Evolutionary conservation across 2,113 vertebrate species (phyloP), one percentile per base, ranked within the genome.

Genomic region (Lathamus discolor): DNA sequence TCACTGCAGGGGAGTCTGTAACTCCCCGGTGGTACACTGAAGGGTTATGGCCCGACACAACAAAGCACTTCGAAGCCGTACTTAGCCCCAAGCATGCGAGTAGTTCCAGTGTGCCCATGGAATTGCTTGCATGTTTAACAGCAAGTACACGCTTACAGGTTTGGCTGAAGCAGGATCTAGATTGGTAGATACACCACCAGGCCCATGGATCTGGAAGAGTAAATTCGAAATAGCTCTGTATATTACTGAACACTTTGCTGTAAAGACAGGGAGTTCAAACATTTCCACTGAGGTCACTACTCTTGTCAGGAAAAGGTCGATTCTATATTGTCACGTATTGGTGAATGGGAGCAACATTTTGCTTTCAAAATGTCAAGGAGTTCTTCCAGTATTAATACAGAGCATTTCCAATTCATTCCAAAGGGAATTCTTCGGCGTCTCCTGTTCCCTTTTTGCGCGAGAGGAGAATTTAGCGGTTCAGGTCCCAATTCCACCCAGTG

Each of bases 251-350:
- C 96, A 43, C 11, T 93, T 94, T 96, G 92, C 89, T 95, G 96
- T 52, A 74, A 94, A 97, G 86, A 89, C 93, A 96, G 96, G 96
- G 92, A 97, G 91, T 97, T 97, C 86, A 96, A 97, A 96, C 95
- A 92, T 96, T 97, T 95, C 95, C 97, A 97, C 97, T 97, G 97
- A 98, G 98, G 98, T 98, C 98, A 97, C 95, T 98, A 98, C 97
- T 98, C 98, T 98, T 97, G 97, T 95, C 80, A 84, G 87, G 92
- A 96, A 96, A 97, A 93, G 94, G 92, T 96, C 80, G 46, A 88
- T 97, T 95, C 79, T 93, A 93, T 95, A 96, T 95, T 95, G 93
- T 95, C 80, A 92, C 68, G 7, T 78, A 85, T 39, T 69, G 84
- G 92, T 88, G 57, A 88, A 97, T 97, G 95, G 97, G 96, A 95